These are phyloP conservation scores for Leptinotarsa undecemlineata DNA, from an alignment of 1,140 invertebrate genomes.

Conservation along the genomic window DNA sequence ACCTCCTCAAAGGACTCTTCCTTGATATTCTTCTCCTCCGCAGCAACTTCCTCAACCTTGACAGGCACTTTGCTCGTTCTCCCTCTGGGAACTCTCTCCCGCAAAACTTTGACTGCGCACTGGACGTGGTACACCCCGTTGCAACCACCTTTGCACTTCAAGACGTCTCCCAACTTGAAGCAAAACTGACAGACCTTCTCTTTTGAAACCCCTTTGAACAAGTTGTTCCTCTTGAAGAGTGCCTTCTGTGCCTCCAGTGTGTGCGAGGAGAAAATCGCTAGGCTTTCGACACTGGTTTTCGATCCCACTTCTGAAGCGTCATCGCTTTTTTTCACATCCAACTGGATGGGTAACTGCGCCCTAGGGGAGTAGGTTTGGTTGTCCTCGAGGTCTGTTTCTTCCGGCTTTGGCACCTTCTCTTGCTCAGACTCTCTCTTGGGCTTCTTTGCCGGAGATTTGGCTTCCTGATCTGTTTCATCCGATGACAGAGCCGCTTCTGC, in stretches of 20 bases:
- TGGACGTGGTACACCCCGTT: constrained; percentile 59
- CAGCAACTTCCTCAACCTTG: background rate
- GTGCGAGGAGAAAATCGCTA: constrained; percentile 33
- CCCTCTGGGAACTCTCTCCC: background rate
- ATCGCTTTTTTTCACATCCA: background rate
- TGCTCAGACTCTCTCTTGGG: background rate
- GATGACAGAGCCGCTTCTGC: too few relatives aligned
- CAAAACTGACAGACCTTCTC: constrained; percentile 72
- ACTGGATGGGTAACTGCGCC: background rate
- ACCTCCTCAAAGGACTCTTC: background rate
- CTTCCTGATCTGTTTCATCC: background rate
- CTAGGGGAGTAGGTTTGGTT: background rate
- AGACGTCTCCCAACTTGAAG: constrained; percentile 62
- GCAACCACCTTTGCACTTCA: constrained; percentile 67
- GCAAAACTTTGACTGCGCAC: constrained; percentile 48
- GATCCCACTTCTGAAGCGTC: constrained; percentile 52
- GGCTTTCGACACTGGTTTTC: constrained; percentile 43
- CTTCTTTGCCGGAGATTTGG: background rate
- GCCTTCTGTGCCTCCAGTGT: constrained; percentile 36
- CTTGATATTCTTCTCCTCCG: background rate
- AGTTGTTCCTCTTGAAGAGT: constrained; percentile 54
- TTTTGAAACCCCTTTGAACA: constrained; percentile 64
- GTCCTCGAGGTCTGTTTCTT: background rate
- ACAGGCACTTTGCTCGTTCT: background rate
- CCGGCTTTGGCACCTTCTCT: background rate